A percentile compares a stretch with the other conserved stretches of the same genome.
phyloP scores from a whole-genome alignment of 2,113 vertebrate genomes.

The Dissostichus mawsoni region DNA sequence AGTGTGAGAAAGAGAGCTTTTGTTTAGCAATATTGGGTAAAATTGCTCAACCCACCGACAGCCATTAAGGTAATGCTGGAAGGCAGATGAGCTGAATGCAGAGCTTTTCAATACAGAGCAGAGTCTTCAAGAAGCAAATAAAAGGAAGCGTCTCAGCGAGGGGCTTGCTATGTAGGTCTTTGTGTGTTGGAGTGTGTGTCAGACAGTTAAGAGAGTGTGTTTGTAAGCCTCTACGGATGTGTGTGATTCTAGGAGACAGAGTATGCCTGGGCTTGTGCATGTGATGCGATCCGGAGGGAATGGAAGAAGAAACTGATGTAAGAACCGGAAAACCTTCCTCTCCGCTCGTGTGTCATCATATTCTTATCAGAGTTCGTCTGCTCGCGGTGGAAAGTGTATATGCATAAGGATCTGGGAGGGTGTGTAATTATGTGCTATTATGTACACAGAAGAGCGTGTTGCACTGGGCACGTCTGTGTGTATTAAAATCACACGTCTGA shows the following conservation, averaged over 20 bases:
- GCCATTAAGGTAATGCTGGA: slow-evolving; percentile 78
- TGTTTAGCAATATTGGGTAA: slow-evolving; percentile 77
- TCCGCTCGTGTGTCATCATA: slow-evolving; percentile 67
- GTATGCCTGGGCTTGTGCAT: slow-evolving; percentile 60
- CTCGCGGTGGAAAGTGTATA: slow-evolving; percentile 51
- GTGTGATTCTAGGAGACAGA: slow-evolving; percentile 63
- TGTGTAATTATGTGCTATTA: slow-evolving; percentile 73
- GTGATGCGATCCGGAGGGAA: slow-evolving; percentile 68
- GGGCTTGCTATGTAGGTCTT: slow-evolving; percentile 66
- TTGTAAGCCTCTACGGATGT: slow-evolving; percentile 49
- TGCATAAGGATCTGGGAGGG: slow-evolving; percentile 63
- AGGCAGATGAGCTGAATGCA: slow-evolving; percentile 74
- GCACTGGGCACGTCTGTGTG: slow-evolving; percentile 38
- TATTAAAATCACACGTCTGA: slow-evolving; percentile 60
- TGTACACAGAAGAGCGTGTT: slow-evolving; percentile 56
- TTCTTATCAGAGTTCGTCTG: slow-evolving; percentile 63
- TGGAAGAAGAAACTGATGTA: slow-evolving; percentile 75
- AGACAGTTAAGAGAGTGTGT: slow-evolving; percentile 52
- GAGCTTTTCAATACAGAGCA: slow-evolving; percentile 57
- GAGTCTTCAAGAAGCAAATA: slow-evolving; percentile 70
- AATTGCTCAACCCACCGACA: slow-evolving; percentile 77
- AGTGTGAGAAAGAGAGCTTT: slow-evolving; percentile 52
- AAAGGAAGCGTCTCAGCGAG: slow-evolving; percentile 73
- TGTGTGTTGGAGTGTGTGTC: slow-evolving; percentile 50
- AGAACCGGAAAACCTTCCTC: slow-evolving; percentile 76